Percentiles rank a stretch among this genome's conserved stretches.
Conservation (phyloP, 2,888 invertebrate genomes). For the Brachynemurus nebulosus region DNA sequence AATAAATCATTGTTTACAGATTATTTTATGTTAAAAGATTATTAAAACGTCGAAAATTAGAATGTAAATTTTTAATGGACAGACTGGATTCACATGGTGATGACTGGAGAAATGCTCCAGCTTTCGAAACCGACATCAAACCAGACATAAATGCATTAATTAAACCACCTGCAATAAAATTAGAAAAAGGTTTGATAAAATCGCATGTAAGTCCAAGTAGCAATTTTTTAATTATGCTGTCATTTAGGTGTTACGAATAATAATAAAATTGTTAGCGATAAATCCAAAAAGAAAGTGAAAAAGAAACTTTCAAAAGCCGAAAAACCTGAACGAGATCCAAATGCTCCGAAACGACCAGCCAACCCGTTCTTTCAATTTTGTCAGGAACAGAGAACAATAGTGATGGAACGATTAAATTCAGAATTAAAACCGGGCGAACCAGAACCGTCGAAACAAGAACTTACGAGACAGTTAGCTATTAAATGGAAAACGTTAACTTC, state of each 20-base stretch:
- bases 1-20: constrained; percentile 28
- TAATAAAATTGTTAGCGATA: constrained; percentile 24
- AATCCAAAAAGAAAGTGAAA: constrained; percentile 32
- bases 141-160: constrained; percentile 21
- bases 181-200: constrained; percentile 23
- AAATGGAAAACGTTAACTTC: constrained; percentile 56
- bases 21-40: constrained; percentile 59
- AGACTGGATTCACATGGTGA: constrained; percentile 56
- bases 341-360: constrained; percentile 64
- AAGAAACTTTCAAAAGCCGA: constrained; percentile 45
- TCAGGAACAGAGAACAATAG: constrained; percentile 60
- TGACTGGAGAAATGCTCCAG: constrained; percentile 43
- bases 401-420: constrained; percentile 48
- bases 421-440: constrained; percentile 43
- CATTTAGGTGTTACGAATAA: constrained; percentile 19
- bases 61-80: constrained; percentile 52
- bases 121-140: constrained; percentile 41
- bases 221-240: no score
- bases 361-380: constrained; percentile 74
- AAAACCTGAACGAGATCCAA: constrained; percentile 49
- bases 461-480: constrained; percentile 58
- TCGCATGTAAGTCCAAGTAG: no score
- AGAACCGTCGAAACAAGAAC: constrained; percentile 60
- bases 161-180: constrained; percentile 17
- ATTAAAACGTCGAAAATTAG: constrained; percentile 49